A percentile compares a stretch with the other conserved stretches of the same genome.
phyloP scores from a whole-genome alignment of 2,797 vertebrate genomes.

The Glossophaga mutica region DNA sequence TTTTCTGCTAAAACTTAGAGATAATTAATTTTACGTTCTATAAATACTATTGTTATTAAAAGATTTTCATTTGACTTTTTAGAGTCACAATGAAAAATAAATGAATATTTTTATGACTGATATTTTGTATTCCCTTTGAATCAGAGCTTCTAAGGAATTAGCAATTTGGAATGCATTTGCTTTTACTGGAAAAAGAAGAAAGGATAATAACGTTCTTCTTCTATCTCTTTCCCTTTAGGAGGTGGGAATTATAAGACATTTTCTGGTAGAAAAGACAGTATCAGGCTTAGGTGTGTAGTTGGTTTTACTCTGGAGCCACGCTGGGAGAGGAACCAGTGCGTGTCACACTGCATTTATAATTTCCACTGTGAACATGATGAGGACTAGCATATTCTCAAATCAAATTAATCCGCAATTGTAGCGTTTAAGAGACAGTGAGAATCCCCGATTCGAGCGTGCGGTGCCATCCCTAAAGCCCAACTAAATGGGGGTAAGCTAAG shows the following conservation, averaged over 20 bases:
- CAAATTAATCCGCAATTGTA: constrained; percentile 70
- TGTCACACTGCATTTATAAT: constrained; percentile 60
- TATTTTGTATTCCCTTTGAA: constrained; percentile 56
- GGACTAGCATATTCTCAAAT: constrained; percentile 65
- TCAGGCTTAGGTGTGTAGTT: constrained; percentile 35
- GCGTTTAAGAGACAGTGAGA: constrained; percentile 74
- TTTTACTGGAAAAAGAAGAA: not conserved
- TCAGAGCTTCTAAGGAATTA: constrained; percentile 48
- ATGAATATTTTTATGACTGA: constrained; percentile 46
- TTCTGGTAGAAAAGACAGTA: constrained; percentile 55
- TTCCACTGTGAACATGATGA: constrained; percentile 61
- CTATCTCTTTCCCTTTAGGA: constrained; percentile 25
- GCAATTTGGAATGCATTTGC: not conserved
- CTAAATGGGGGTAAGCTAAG: constrained; percentile 79
- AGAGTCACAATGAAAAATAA: constrained; percentile 54
- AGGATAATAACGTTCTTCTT: constrained; percentile 37
- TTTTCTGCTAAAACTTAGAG: constrained; percentile 59
- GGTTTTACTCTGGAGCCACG: constrained; percentile 35
- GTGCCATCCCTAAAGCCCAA: constrained; percentile 77
- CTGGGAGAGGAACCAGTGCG: constrained; percentile 64
- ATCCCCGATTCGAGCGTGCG: constrained; percentile 76
- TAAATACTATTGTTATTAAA: not conserved
- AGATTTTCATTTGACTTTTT: constrained; percentile 34
- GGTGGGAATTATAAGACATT: constrained; percentile 61
- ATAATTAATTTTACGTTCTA: constrained; percentile 51